Evolutionary conservation across 2,113 vertebrate species (phyloP).

Genomic region (Siphamia tubifer): DNA sequence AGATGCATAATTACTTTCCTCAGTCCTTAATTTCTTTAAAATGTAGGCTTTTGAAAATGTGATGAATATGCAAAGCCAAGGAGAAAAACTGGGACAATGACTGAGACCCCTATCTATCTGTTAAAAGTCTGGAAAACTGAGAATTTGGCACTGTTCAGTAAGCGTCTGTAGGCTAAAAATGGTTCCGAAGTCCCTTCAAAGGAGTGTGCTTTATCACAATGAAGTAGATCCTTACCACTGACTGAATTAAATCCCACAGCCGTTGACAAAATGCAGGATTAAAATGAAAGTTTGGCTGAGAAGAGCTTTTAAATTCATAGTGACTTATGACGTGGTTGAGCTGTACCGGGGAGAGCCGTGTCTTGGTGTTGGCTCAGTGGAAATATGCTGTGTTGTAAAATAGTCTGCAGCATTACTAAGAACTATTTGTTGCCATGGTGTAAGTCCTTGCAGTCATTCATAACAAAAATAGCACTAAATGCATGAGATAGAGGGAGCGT

Average conservation of each 20-base stretch:
- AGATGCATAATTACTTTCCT: conserved; percentile 49
- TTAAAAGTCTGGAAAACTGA: conserved; percentile 31
- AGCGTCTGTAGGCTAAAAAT: conserved; percentile 53
- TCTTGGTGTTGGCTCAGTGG: conserved; percentile 28
- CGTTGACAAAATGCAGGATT: conserved; percentile 62
- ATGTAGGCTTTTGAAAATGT: conserved; percentile 51
- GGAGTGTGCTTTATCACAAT: conserved; percentile 49
- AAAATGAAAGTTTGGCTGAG: conserved; percentile 64
- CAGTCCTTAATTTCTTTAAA: conserved; percentile 51
- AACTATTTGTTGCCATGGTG: conserved; percentile 47
- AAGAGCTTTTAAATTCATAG: conserved; percentile 54
- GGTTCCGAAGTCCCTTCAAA: conserved; percentile 52
- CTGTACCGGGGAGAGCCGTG: conserved; percentile 32
- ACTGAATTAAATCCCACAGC: conserved; percentile 59
- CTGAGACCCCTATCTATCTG: conserved; percentile 48
- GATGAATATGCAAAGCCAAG: conserved; percentile 59
- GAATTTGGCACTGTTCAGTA: conserved; percentile 41
- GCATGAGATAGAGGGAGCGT: conserved; percentile 10
- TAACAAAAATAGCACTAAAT: conserved; percentile 18
- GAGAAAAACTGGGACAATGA: conserved; percentile 66
- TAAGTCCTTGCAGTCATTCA: conserved; percentile 46
- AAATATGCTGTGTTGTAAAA: conserved; percentile 51
- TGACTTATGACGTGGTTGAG: conserved; percentile 52
- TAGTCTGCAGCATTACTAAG: conserved; percentile 39
- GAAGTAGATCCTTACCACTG: conserved; percentile 51